Evolutionary conservation across 1,140 invertebrate species (phyloP).

Genomic region (Acromyrmex charruanus): DNA sequence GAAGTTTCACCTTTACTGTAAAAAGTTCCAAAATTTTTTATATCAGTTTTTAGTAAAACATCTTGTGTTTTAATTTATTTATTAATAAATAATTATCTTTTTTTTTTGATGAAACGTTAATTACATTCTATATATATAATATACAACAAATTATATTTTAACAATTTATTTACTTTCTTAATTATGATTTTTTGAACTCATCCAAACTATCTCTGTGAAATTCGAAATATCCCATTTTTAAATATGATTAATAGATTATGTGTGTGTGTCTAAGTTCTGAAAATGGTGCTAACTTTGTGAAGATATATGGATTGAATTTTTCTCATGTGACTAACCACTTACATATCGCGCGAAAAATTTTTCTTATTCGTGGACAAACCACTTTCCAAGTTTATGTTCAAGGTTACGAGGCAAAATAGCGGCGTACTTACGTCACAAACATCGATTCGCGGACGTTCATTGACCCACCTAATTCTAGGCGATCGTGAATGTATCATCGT

Average conservation of each 20-base stretch:
- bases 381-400: constrained; percentile 56
- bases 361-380: neutral
- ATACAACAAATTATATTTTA: constrained; percentile 12
- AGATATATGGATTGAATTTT: neutral
- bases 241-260: neutral
- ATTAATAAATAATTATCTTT: neutral
- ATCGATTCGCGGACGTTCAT: constrained; percentile 50
- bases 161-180: neutral
- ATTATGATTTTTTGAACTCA: neutral
- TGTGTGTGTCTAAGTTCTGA: neutral
- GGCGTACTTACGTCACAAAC: constrained; percentile 43
- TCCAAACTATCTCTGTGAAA: neutral
- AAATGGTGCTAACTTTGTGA: neutral
- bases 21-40: constrained; percentile 12
- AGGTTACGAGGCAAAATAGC: constrained; percentile 28
- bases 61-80: neutral
- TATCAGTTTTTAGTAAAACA: neutral
- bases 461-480: constrained; percentile 35
- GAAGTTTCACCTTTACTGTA: neutral
- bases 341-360: constrained; percentile 2
- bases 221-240: neutral
- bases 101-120: neutral
- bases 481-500: constrained; percentile 23
- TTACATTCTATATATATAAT: neutral
- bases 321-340: neutral